Percentiles rank a stretch among this genome's conserved stretches.
These are phyloP conservation scores for Brachionus rubens DNA, from an alignment of 1,140 invertebrate genomes.

Conservation along the genomic window DNA sequence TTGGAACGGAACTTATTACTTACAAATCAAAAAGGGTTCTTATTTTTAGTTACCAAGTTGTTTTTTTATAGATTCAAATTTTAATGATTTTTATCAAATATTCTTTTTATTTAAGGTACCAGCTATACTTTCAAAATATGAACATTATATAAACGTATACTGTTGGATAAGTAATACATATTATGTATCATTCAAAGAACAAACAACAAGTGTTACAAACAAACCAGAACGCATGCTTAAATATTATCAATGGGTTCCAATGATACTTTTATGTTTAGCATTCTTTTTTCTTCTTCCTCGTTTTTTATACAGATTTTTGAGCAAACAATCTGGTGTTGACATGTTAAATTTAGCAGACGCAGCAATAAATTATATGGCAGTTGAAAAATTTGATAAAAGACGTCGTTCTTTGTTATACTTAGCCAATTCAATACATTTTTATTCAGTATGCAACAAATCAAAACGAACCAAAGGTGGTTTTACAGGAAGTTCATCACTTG, in stretches of 20 bases:
- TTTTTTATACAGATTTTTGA: slow-evolving; percentile 55
- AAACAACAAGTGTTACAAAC: slow-evolving; percentile 37
- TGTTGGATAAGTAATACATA: slow-evolving; percentile 46
- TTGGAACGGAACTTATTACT: too few species aligned
- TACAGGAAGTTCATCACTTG: not conserved
- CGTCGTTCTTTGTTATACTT: slow-evolving; percentile 17
- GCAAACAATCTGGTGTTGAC: slow-evolving; percentile 41
- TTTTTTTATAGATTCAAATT: not conserved
- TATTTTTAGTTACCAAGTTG: too few species aligned
- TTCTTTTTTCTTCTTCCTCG: slow-evolving; percentile 59
- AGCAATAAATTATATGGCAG: slow-evolving; percentile 36
- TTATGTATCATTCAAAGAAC: slow-evolving; percentile 42
- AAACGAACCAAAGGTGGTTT: slow-evolving; percentile 28
- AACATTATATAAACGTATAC: slow-evolving; percentile 41
- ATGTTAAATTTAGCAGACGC: slow-evolving; percentile 39
- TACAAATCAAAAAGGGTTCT: too few species aligned
- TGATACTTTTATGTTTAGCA: slow-evolving; percentile 58
- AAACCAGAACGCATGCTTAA: slow-evolving; percentile 48
- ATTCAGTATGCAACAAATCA: slow-evolving; percentile 36
- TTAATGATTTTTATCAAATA: not conserved
- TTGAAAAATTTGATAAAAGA: slow-evolving; percentile 46
- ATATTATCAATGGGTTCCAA: slow-evolving; percentile 63
- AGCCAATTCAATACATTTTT: slow-evolving; percentile 40
- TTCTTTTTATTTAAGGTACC: slow-evolving; percentile 13
- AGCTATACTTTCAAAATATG: slow-evolving; percentile 29